Evolutionary conservation across 1,140 invertebrate genomes (phyloP).

Genomic region (Daktulosphaira vitifoliae): DNA sequence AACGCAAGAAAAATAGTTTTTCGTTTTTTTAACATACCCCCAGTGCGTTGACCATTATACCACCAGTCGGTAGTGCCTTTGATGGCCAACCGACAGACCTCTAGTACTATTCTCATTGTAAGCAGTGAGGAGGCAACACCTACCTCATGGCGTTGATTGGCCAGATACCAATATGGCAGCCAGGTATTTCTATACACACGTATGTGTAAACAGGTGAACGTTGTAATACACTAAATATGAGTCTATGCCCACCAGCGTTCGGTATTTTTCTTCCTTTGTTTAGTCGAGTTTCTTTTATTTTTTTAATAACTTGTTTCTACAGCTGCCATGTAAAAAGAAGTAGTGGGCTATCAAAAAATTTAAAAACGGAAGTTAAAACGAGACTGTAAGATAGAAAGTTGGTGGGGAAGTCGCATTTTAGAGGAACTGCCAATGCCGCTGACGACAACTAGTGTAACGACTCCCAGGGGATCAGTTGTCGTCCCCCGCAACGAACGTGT

Average conservation of each 20-base stretch:
- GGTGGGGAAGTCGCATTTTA: neutral
- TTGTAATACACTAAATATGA: neutral
- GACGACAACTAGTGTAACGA: neutral
- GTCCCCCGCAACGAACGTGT: neutral
- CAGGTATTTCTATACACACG: too few species aligned
- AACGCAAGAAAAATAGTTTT: too few species aligned
- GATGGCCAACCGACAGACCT: too few species aligned
- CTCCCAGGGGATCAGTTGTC: conserved; percentile 25
- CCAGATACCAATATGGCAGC: conserved; percentile 19
- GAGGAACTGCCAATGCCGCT: neutral
- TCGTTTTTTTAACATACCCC: too few species aligned
- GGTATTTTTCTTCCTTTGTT: too few species aligned
- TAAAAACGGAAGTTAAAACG: neutral
- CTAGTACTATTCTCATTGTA: neutral
- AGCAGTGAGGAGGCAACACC: neutral
- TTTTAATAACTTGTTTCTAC: too few species aligned
- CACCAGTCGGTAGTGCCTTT: too few species aligned
- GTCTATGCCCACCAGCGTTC: too few species aligned
- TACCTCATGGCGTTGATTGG: conserved; percentile 12
- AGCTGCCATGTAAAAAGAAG: too few species aligned
- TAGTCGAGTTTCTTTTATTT: too few species aligned
- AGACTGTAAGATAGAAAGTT: neutral
- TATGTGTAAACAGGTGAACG: conserved; percentile 13
- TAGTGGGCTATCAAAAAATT: neutral
- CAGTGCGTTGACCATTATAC: too few species aligned